phyloP scores from a whole-genome alignment of 2,113 vertebrate genomes.

The Chrysochloris asiatica region DNA sequence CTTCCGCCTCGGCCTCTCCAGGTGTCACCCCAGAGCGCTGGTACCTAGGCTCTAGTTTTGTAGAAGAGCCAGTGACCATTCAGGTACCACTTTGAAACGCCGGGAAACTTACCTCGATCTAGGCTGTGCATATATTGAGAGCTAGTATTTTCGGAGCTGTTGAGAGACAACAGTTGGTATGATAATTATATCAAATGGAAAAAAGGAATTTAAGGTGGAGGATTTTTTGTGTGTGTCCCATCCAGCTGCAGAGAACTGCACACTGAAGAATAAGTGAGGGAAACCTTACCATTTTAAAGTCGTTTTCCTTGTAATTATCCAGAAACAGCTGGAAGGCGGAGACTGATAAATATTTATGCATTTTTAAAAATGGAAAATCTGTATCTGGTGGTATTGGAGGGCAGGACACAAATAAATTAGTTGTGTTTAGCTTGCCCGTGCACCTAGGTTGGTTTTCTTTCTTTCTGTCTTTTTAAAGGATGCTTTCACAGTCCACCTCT shows the following conservation, averaged over 20 bases:
- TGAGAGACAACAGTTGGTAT: background rate
- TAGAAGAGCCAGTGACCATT: background rate
- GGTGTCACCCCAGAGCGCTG: background rate
- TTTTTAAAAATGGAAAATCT: slow-evolving; percentile 46
- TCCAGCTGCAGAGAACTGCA: background rate
- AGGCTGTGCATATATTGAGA: background rate
- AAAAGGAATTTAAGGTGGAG: background rate
- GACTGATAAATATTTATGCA: background rate
- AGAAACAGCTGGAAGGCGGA: slow-evolving; percentile 7
- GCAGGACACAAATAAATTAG: background rate
- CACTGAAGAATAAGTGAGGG: background rate
- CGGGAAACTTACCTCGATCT: background rate
- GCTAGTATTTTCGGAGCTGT: background rate
- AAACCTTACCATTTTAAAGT: background rate
- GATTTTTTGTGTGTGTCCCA: background rate
- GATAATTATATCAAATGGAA: background rate
- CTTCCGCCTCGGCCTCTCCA: background rate
- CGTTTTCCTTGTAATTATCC: background rate
- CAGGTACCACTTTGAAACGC: slow-evolving; percentile 21
- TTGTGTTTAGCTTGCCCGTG: background rate
- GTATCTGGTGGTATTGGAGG: background rate
- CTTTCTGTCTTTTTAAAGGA: background rate
- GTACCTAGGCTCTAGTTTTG: background rate
- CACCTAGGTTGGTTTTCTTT: background rate
- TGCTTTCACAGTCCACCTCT: background rate